These are phyloP conservation scores for Stegophylla sp. DNA, from an alignment of 2,888 invertebrate species.

Conservation along the genomic window DNA sequence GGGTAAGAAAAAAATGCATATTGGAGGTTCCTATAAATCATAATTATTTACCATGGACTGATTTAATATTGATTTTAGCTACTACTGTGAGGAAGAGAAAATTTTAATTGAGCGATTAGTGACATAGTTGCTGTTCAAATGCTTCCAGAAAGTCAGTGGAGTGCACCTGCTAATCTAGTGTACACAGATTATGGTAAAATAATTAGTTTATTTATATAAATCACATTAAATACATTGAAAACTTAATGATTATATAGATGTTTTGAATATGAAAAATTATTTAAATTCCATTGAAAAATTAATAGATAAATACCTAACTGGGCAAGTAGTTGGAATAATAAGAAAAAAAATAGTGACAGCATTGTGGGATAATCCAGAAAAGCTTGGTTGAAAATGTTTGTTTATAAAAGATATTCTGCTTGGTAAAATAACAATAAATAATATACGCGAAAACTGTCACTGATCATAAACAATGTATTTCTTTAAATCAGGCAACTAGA, in stretches of 20 bases:
- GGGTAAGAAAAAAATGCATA: constrained; percentile 79
- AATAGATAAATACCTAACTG: constrained; percentile 70
- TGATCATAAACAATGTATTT: not conserved
- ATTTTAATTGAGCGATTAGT: constrained; percentile 91
- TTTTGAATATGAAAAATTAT: constrained; percentile 60
- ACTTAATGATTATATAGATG: constrained; percentile 42
- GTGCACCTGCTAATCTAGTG: constrained; percentile 81
- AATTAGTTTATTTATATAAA: constrained; percentile 7
- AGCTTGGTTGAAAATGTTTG: constrained; percentile 73
- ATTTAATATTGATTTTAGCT: constrained; percentile 68
- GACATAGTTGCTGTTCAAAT: constrained; percentile 91
- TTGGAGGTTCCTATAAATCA: not conserved
- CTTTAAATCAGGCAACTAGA: constrained; percentile 66
- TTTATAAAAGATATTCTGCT: not conserved
- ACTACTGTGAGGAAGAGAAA: constrained; percentile 81
- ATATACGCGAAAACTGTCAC: not conserved
- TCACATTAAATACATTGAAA: not conserved
- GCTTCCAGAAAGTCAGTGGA: constrained; percentile 88
- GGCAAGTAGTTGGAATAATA: constrained; percentile 90
- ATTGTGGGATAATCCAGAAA: constrained; percentile 91
- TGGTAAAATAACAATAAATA: not conserved
- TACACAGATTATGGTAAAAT: constrained; percentile 68
- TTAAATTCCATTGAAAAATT: constrained; percentile 61
- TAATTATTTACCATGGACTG: not conserved
- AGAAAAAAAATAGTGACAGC: constrained; percentile 95